Base-by-base conservation (phyloP, 2,797 vertebrate species). In the Petrocephalus schoutedeni region DNA sequence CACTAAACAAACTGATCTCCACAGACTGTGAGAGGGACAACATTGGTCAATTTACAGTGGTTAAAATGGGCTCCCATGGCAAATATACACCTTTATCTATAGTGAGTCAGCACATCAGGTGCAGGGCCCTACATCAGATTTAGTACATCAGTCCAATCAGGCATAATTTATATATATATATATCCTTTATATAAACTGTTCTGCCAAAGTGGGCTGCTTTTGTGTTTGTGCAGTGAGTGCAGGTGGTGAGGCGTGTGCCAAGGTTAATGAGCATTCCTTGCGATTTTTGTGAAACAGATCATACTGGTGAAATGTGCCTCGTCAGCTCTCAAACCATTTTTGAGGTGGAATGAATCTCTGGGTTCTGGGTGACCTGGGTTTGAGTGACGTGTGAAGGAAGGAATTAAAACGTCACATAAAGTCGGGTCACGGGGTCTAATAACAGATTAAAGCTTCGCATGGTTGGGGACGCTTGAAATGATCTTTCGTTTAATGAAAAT, bases 161-260 rank as follows among this genome's bases (percentile, higher is more conserved):
- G 28, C 80, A 49, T 57, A 61, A 85, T 86, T 87, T 41, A 82
- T 64, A 53, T 45, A 51, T 58, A 28, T 28, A 28, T 28, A 28
- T 28, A 77, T 56, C 23, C 14, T 89, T 77, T 83, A 80, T 41
- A 67, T 87, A 41, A 21, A 54, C 67, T 82, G 16, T 57, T 87
- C 41, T 36, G 19, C 16, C 86, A 54, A 64, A 71, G 57, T 28
- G n/a, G 64, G 64, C 56, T 28, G 7, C 82, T 74, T 88, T 45
- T 61, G 82, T 77, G 19, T 89, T 91, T 90, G 89, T 85, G 92
- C 32, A 89, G 91, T 90, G 90, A 89, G 89, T 86, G 54, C 87
- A 89, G 85, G 83, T 87, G 88, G 89, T 91, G 88, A 85, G 89
- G 85, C 87, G 90, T 90, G 89, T 90, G 91, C 88, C 89, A 83